A percentile compares a stretch with the other conserved stretches of the same genome.
Evolutionary conservation across 1,140 invertebrate species (phyloP).

Genomic region (Phymastichus coffea): DNA sequence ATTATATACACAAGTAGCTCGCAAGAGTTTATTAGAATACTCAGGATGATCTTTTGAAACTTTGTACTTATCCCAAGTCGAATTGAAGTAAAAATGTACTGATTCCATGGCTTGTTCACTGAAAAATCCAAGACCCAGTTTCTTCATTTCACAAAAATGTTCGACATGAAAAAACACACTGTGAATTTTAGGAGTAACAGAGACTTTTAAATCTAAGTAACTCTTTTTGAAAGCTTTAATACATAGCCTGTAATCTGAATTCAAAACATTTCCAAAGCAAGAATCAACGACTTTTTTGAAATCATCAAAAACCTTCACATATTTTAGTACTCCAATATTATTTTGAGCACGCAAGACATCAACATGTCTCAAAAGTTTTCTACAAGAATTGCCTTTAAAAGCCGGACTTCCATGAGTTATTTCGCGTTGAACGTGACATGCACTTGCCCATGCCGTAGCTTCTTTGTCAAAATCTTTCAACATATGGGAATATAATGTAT

Average conservation of each 20-base stretch:
- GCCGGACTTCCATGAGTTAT: conserved; percentile 1
- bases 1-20: too few species aligned
- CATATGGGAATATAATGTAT: conserved; percentile 20
- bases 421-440: conserved; percentile 13
- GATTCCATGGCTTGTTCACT: too few species aligned
- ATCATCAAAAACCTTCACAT: conserved; percentile 4
- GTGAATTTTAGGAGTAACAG: conserved; percentile 13
- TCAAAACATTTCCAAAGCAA: conserved; percentile 4
- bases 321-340: background rate
- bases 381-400: conserved; percentile 27
- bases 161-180: conserved; percentile 9
- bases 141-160: conserved; percentile 3
- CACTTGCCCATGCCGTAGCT: conserved; percentile 12
- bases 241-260: background rate
- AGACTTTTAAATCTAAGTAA: background rate
- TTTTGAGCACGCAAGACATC: background rate
- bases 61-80: too few species aligned
- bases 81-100: conserved; percentile 1
- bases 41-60: too few species aligned
- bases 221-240: conserved; percentile 11
- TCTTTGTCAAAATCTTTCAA: conserved; percentile 13
- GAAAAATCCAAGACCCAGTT: conserved; percentile 7
- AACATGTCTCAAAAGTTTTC: conserved; percentile 13
- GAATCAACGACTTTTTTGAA: conserved; percentile 7
- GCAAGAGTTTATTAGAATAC: too few species aligned